Base-by-base conservation (phyloP, 2,797 vertebrate species). In the Gambelia wislizenii region DNA sequence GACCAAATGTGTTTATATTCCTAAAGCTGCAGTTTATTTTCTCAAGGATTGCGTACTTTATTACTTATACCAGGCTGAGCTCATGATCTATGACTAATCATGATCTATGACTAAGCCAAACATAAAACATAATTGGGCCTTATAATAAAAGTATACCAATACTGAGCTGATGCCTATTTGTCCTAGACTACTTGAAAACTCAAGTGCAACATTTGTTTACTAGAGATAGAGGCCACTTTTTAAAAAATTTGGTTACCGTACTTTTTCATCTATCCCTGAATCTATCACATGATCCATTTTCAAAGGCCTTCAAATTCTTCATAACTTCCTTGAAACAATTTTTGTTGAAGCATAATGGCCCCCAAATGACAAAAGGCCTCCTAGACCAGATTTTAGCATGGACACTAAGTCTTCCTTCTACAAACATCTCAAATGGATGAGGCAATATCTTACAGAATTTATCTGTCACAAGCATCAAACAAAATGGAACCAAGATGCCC, bases 1-100 rank as follows among this genome's bases (percentile, higher is more conserved):
- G 77, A 87, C 67, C 47, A 56, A 87, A 87, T 74, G 44, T 74
- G 20, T 82, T 87, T 87, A 87, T 33, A 59, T 16, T 70, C 54
- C 42, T 36, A 80, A 72, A 72, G 49, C 54, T 72, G 77, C 36
- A 42, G 77, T 44, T 81, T 59, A 81, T 81, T 87, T 87, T 80
- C 64, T 79, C 49, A 56, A 22, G 42, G 39, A 54, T 39, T 87
- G 49, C 18, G 56, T 54, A 72, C 20, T 80, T 80, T 49, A 39
- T 80, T 54, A 16, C 44, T 70, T 47, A 84, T 69, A 69, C 18
- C 52, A 83, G 42, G 16, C 36, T 47, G 49, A 56, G 67, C 49
- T 81, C 49, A 42, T 81, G 49, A 56, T 72, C 77, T 72, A 79
- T 33, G 78, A 87, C 64, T 87, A 81, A 81, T 61, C 10, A 42